A percentile compares a stretch with the other conserved stretches of the same genome.
phyloP scores from a whole-genome alignment of 2,113 vertebrate genomes.

The Gadus chalcogrammus region DNA sequence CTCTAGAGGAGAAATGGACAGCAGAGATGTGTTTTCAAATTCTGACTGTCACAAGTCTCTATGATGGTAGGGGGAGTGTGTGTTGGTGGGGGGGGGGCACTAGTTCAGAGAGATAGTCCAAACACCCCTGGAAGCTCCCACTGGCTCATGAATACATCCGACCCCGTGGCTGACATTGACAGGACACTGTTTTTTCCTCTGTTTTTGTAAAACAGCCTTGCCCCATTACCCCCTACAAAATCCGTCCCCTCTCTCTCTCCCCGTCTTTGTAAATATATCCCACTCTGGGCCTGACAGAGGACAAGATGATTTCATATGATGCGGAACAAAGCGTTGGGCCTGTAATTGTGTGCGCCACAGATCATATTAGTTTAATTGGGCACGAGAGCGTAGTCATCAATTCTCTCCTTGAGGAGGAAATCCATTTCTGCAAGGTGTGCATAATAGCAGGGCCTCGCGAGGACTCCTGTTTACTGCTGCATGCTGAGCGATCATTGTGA shows the following conservation, averaged over 20 bases:
- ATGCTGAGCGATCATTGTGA: no score
- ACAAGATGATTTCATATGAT: constrained; percentile 29
- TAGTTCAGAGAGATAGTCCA: no score
- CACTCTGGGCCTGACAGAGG: neutral
- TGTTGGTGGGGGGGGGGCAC: no score
- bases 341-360: constrained; percentile 23
- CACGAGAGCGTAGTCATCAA: constrained; percentile 17
- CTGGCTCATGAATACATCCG: constrained; percentile 47
- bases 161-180: constrained; percentile 35
- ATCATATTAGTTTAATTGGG: constrained; percentile 40
- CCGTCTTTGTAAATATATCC: neutral
- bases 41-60: constrained; percentile 22
- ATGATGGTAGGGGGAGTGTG: constrained; percentile 6
- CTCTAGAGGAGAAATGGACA: constrained; percentile 25
- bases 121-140: constrained; percentile 46
- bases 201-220: constrained; percentile 40
- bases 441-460: no score
- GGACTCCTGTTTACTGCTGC: neutral
- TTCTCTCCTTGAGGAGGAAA: constrained; percentile 43
- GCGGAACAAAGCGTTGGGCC: constrained; percentile 25
- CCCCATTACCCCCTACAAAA: constrained; percentile 12
- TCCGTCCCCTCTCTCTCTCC: constrained; percentile 29
- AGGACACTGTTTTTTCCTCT: constrained; percentile 2
- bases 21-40: constrained; percentile 26
- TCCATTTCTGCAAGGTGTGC: constrained; percentile 29